Evolutionary conservation across 1,140 invertebrate species (phyloP).

Genomic region (Papilio aristodemus): DNA sequence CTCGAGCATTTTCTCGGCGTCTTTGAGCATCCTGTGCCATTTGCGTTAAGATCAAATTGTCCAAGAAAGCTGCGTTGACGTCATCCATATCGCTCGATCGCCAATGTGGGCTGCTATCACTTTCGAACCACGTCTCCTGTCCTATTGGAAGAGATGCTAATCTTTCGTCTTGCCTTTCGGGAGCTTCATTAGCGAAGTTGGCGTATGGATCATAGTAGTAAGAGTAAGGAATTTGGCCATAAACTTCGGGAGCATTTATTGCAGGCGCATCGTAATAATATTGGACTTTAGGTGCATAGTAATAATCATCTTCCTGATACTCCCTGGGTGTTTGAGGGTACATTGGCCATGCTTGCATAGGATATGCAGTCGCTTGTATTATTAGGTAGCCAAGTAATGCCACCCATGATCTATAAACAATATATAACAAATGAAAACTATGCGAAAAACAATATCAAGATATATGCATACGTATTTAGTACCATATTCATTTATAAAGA

Average conservation of each 20-base stretch:
- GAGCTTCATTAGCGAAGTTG: slow-evolving; percentile 81
- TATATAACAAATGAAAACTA: slow-evolving; percentile 17
- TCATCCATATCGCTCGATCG: slow-evolving; percentile 76
- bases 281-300: slow-evolving; percentile 69
- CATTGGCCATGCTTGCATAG: slow-evolving; percentile 77
- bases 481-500: no score
- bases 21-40: slow-evolving; percentile 82
- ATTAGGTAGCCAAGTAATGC: slow-evolving; percentile 67
- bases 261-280: slow-evolving; percentile 68
- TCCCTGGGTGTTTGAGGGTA: slow-evolving; percentile 70
- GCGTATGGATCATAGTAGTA: slow-evolving; percentile 81
- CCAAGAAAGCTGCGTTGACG: slow-evolving; percentile 83
- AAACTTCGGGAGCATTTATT: slow-evolving; percentile 61
- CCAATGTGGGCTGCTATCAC: slow-evolving; percentile 71
- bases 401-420: slow-evolving; percentile 57
- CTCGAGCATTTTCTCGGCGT: slow-evolving; percentile 68
- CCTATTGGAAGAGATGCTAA: slow-evolving; percentile 81
- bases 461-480: no score
- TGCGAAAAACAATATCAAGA: not conserved
- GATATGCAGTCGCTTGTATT: slow-evolving; percentile 63
- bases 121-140: slow-evolving; percentile 83
- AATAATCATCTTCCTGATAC: slow-evolving; percentile 71
- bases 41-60: slow-evolving; percentile 83
- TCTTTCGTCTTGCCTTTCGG: slow-evolving; percentile 78
- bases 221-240: slow-evolving; percentile 76